Conservation (phyloP, 2,888 invertebrate genomes). For the Mystacides longicornis region DNA sequence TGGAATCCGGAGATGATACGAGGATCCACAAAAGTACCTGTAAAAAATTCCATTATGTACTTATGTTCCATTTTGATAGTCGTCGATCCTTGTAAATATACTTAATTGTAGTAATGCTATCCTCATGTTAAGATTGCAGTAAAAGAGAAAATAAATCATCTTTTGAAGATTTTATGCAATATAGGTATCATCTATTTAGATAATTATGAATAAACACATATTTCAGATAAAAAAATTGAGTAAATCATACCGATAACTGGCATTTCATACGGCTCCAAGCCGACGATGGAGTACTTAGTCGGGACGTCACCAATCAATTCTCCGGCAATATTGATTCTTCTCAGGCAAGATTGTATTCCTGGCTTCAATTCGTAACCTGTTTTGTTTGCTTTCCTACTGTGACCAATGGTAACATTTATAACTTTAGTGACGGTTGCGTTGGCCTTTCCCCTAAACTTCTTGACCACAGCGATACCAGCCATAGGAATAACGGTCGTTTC, state of each 20-base stretch:
- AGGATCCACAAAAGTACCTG: slow-evolving; percentile 66
- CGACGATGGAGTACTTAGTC: slow-evolving; percentile 57
- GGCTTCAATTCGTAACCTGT: slow-evolving; percentile 56
- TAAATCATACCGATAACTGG: slow-evolving; percentile 57
- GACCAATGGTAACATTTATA: slow-evolving; percentile 51
- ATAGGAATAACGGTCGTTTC: slow-evolving; percentile 53
- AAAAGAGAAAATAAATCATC: no score
- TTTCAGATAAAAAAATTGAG: no score
- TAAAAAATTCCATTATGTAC: slow-evolving; percentile 10
- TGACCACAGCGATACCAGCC: slow-evolving; percentile 50
- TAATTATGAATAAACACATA: no score
- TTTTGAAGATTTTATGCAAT: no score
- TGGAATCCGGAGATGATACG: slow-evolving; percentile 65
- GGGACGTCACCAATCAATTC: slow-evolving; percentile 57
- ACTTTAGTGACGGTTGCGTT: slow-evolving; percentile 50
- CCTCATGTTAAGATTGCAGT: no score
- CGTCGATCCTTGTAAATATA: no score
- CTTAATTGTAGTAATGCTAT: no score
- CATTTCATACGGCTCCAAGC: slow-evolving; percentile 58
- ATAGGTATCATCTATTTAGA: no score
- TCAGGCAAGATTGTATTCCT: slow-evolving; percentile 55
- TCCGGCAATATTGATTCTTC: slow-evolving; percentile 56
- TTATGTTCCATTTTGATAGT: no score
- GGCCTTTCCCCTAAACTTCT: slow-evolving; percentile 42
- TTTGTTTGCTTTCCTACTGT: slow-evolving; percentile 47